Conservation (phyloP, 2,888 invertebrate genomes). For the Brenthis daphne region DNA sequence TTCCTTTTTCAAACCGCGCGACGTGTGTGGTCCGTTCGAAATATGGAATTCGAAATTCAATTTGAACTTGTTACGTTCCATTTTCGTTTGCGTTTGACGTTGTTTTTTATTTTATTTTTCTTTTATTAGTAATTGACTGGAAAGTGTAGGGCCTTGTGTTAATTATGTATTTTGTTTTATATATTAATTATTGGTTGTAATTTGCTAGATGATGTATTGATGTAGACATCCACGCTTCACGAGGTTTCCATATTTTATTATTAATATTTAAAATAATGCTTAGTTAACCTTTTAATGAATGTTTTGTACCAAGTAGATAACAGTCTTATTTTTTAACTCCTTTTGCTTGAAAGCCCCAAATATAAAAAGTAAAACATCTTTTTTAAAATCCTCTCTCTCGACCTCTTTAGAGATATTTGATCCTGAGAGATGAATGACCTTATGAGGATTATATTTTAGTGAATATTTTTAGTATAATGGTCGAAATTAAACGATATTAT, state of each 20-base stretch:
- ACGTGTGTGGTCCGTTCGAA: constrained; percentile 73
- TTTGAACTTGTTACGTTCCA: constrained; percentile 22
- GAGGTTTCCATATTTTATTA: background rate
- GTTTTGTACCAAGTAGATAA: too few species aligned
- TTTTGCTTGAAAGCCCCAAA: too few species aligned
- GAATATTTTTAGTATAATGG: background rate
- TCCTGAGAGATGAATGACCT: background rate
- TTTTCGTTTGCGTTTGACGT: constrained; percentile 20
- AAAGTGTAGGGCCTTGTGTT: constrained; percentile 49
- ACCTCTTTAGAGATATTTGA: too few species aligned
- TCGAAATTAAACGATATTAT: constrained; percentile 2
- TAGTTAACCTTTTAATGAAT: too few species aligned
- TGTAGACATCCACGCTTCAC: background rate
- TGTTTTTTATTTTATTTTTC: constrained; percentile 46
- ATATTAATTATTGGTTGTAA: constrained; percentile 13
- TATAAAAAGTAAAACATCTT: too few species aligned
- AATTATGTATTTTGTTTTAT: constrained; percentile 23
- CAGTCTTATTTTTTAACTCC: too few species aligned
- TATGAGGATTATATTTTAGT: background rate
- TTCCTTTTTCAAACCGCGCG: constrained; percentile 78
- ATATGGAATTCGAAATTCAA: constrained; percentile 33
- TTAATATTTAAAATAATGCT: too few species aligned
- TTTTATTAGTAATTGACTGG: constrained; percentile 58
- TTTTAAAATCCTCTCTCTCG: too few species aligned
- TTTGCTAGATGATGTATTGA: constrained; percentile 1